Base-by-base conservation (phyloP, 2,888 invertebrate genomes). In the Eupithecia pulchellata region DNA sequence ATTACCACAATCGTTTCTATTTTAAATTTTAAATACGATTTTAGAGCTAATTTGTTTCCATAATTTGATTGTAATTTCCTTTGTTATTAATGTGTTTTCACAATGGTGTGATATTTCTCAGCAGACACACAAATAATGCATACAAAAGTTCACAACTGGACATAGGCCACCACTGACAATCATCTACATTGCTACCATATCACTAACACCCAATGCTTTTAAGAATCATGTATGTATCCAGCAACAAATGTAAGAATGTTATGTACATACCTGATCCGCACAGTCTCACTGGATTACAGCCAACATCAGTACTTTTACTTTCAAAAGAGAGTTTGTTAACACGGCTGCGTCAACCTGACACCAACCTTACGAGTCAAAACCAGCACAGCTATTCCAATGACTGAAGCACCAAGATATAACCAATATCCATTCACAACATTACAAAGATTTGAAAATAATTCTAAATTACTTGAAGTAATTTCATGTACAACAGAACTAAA, bases 401-500 rank as follows among this genome's bases (percentile, higher is more conserved):
- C 77, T 77, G 87, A 72, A 82, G 82, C 83, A 84, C 84, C 81
- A 76, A 87, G 71, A 77, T 84, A 79, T 79, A 81, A 76, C 83
- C 86, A 83, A 80, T 81, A 86, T 82, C 82, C 81, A 76, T 79
- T 79, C 78, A 85, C 81, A 81, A 83, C 81, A 84, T 85, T 80
- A 77, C 84, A 77, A 83, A 92, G 84, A 89, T 87, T 81, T 71
- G 78, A 83, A 81, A 91, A 78, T 83, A 87, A 80, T 64, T 84
- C 83, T 77, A 90, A 82, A 89, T 92, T 90, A 82, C 85, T 84
- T 66, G 86, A 83, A 73, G 92, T 78, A 78, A 93, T 86, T 86
- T 93, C 91, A 80, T 85, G 84, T 75, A 91, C 77, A 73, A 90
- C 93, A 75, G 93, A 89, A 88, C 88, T 90, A 78, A 88, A 86